These are phyloP conservation scores for Cyphomyrus plagiostoma DNA, from an alignment of 2,113 vertebrate species.

Conservation along the genomic window DNA sequence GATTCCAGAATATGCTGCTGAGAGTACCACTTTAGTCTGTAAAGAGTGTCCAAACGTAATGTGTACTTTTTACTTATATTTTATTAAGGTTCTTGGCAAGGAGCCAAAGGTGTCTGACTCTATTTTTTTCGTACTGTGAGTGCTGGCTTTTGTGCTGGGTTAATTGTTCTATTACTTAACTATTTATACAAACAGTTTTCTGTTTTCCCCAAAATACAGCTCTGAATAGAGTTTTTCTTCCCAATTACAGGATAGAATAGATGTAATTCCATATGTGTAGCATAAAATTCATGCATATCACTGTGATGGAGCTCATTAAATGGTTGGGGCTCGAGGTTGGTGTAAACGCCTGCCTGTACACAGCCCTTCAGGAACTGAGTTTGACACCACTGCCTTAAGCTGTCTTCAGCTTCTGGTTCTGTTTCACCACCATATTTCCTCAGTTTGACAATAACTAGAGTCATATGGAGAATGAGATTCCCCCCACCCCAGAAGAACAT, in stretches of 20 bases:
- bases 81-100: not conserved
- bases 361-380: not conserved
- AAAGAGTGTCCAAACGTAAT: not conserved
- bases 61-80: not conserved
- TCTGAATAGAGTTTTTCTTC: no score
- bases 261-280: not conserved
- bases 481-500: not conserved
- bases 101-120: not conserved
- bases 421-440: constrained; percentile 6
- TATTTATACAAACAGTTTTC: not conserved
- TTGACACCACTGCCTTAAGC: constrained; percentile 12
- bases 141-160: not conserved
- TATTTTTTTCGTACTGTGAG: not conserved
- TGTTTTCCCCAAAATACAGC: not conserved
- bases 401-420: constrained; percentile 6
- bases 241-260: not conserved
- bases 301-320: constrained; percentile 9
- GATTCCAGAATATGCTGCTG: not conserved
- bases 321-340: not conserved
- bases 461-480: constrained; percentile 5
- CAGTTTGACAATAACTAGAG: not conserved
- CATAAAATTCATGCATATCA: not conserved
- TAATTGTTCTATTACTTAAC: not conserved
- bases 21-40: not conserved
- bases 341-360: not conserved